A percentile compares a stretch with the other conserved stretches of the same genome.
These are phyloP conservation scores for Pycnonotus jocosus DNA, from an alignment of 2,113 vertebrate genomes.

Conservation along the genomic window DNA sequence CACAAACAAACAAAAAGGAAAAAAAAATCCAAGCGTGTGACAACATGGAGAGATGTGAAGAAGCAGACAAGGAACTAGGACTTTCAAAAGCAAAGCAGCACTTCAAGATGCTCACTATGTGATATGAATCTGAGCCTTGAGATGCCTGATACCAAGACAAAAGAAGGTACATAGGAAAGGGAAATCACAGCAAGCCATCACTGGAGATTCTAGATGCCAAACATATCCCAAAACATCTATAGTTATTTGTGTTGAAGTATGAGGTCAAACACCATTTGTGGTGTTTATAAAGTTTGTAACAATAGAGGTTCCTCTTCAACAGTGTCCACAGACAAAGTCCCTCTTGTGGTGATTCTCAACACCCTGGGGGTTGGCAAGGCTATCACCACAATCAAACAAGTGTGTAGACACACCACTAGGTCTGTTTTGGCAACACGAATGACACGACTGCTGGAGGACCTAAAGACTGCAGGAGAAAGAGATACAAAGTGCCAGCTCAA, in stretches of 20 bases:
- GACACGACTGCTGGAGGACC: not conserved
- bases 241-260: not conserved
- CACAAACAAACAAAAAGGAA: not conserved
- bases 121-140: not conserved
- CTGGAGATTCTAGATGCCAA: not conserved
- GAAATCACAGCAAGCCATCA: not conserved
- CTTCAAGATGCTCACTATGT: accelerated
- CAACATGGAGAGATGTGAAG: not conserved
- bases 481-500: not conserved
- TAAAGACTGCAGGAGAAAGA: not conserved
- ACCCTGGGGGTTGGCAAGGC: not conserved
- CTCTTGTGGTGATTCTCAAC: not conserved
- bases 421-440: not conserved
- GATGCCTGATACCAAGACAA: not conserved
- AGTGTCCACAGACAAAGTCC: not conserved
- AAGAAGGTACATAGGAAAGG: not conserved
- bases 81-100: not conserved
- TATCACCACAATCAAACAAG: not conserved
- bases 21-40: accelerated
- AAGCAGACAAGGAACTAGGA: not conserved
- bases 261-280: not conserved
- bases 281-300: not conserved
- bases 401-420: not conserved
- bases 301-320: not conserved
- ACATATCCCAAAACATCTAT: not conserved